Percentiles rank a stretch among this genome's conserved stretches.
Conservation (phyloP, 2,888 invertebrate species). For the Melinopterus prodromus region DNA sequence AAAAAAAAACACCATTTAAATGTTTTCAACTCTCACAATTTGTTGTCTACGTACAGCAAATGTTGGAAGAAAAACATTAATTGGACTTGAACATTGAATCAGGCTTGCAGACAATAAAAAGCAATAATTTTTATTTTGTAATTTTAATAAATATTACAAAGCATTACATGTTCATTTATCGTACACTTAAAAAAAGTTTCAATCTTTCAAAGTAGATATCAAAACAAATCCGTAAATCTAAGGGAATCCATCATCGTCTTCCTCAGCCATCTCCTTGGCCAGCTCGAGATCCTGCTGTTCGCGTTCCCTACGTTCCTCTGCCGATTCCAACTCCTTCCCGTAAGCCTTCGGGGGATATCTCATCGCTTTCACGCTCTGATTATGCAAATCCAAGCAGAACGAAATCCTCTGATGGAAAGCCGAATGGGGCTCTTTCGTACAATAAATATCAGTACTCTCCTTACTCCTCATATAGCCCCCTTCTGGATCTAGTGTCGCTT, state of each 20-base stretch:
- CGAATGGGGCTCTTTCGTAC: conserved; percentile 93
- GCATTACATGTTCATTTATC: conserved; percentile 10
- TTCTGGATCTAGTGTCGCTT: conserved; percentile 95
- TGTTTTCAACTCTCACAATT: too few relatives aligned
- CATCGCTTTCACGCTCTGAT: conserved; percentile 99
- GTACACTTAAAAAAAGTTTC: not conserved
- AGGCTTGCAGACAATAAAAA: not conserved
- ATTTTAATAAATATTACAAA: conserved; percentile 14
- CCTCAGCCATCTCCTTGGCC: conserved; percentile 99
- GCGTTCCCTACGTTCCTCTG: conserved; percentile 93
- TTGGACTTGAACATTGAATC: not conserved
- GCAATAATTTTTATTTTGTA: not conserved
- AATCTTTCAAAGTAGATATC: not conserved
- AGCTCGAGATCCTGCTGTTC: conserved; percentile 98
- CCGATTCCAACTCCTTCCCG: conserved; percentile 97
- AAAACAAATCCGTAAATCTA: conserved; percentile 47
- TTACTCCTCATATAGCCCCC: conserved; percentile 97
- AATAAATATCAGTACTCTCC: conserved; percentile 96
- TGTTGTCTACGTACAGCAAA: too few relatives aligned
- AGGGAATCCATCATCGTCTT: conserved; percentile 92
- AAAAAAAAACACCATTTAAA: too few relatives aligned
- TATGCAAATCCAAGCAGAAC: conserved; percentile 97
- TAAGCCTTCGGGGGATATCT: conserved; percentile 99
- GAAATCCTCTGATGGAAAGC: conserved; percentile 97
- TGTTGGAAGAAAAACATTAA: too few relatives aligned